phyloP scores from a whole-genome alignment of 2,888 invertebrate species.

The Panzeria rudis region DNA sequence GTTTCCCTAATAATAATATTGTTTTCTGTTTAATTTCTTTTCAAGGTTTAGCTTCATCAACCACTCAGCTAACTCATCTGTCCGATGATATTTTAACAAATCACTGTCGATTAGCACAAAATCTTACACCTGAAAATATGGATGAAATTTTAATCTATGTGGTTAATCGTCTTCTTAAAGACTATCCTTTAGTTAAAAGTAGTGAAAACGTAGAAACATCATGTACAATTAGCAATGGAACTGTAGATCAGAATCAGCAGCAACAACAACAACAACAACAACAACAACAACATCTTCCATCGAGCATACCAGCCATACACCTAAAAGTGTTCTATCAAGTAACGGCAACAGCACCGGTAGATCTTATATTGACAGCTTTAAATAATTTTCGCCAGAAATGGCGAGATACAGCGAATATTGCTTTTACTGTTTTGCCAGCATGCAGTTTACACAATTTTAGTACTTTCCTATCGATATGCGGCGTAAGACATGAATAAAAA shows the following conservation, averaged over 20 bases:
- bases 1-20: too few relatives aligned
- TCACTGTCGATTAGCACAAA: conserved; percentile 81
- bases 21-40: neutral
- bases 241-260: conserved; percentile 30
- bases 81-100: conserved; percentile 82
- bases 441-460: conserved; percentile 91
- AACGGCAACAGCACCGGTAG: conserved; percentile 84
- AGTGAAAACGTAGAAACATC: conserved; percentile 63
- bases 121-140: conserved; percentile 84
- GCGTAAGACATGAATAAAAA: conserved; percentile 88
- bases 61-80: conserved; percentile 83
- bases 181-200: conserved; percentile 81
- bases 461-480: conserved; percentile 93
- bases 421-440: conserved; percentile 91
- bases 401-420: conserved; percentile 85
- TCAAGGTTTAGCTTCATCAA: conserved; percentile 83
- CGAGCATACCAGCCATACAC: conserved; percentile 86
- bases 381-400: conserved; percentile 84
- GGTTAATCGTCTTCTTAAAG: conserved; percentile 84
- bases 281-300: conserved; percentile 32
- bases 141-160: conserved; percentile 86
- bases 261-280: conserved; percentile 23
- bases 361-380: conserved; percentile 83
- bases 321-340: conserved; percentile 92
- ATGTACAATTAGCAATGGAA: conserved; percentile 49